Percentiles rank a stretch among this genome's conserved stretches.
Evolutionary conservation across 2,888 invertebrate species (phyloP).

Genomic region (Xanthia togata): DNA sequence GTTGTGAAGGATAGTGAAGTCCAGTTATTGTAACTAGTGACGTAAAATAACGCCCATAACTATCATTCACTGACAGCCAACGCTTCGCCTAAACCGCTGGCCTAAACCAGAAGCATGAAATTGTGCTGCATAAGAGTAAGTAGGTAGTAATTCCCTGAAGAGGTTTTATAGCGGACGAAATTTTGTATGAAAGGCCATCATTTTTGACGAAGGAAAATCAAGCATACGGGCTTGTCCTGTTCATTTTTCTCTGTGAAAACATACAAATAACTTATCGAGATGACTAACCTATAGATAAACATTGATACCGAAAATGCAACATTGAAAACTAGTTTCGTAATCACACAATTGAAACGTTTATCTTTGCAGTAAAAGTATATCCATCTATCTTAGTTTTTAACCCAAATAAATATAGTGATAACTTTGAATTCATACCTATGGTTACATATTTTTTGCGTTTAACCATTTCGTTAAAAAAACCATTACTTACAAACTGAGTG

Average conservation of each 20-base stretch:
- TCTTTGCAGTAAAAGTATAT: slow-evolving; percentile 68
- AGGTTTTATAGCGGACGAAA: too few relatives aligned
- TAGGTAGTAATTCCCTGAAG: too few relatives aligned
- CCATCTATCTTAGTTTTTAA: slow-evolving; percentile 50
- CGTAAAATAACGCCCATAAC: too few relatives aligned
- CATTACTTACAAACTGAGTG: too few relatives aligned
- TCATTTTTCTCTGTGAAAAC: slow-evolving; percentile 27
- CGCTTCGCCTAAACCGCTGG: too few relatives aligned
- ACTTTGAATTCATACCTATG: slow-evolving; percentile 14
- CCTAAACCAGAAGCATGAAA: too few relatives aligned
- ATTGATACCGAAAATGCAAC: slow-evolving; percentile 61
- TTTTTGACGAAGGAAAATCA: too few relatives aligned
- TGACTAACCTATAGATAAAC: slow-evolving; percentile 25
- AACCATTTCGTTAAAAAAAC: background rate
- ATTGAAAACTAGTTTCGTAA: slow-evolving; percentile 74
- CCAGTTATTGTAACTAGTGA: too few relatives aligned
- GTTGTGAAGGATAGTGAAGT: too few relatives aligned
- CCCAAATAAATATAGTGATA: slow-evolving; percentile 55
- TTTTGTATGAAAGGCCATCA: too few relatives aligned
- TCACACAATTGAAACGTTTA: slow-evolving; percentile 50
- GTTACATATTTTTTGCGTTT: background rate
- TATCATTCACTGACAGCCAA: too few relatives aligned
- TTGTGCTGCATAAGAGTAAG: too few relatives aligned
- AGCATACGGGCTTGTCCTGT: background rate
- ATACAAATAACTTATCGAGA: slow-evolving; percentile 22